phyloP scores from a whole-genome alignment of 1,140 invertebrate genomes.

The Phenacoccus solenopsis region DNA sequence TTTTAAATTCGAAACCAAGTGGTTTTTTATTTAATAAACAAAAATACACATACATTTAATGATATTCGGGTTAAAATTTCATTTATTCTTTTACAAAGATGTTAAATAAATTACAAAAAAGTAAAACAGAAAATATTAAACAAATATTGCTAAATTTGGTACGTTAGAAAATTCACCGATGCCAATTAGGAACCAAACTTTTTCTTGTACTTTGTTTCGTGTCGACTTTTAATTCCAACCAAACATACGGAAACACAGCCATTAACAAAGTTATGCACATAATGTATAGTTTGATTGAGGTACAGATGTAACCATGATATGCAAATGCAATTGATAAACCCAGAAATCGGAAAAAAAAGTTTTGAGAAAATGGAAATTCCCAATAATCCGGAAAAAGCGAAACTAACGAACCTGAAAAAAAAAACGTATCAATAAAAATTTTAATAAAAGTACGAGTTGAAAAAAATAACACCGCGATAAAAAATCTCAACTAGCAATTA shows the following conservation, averaged over 20 bases:
- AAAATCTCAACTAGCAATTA: too few relatives aligned
- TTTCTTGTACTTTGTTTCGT: not conserved
- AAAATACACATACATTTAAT: too few relatives aligned
- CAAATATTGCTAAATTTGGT: not conserved
- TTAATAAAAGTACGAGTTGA: too few relatives aligned
- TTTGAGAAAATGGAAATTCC: slow-evolving; percentile 37
- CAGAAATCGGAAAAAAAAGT: slow-evolving; percentile 34
- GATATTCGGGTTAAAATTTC: too few relatives aligned
- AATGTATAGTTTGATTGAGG: slow-evolving; percentile 36
- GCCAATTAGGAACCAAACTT: not conserved
- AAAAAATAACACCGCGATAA: too few relatives aligned
- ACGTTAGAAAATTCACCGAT: not conserved
- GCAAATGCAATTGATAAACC: slow-evolving; percentile 35
- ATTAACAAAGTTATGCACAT: slow-evolving; percentile 32
- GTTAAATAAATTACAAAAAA: not conserved
- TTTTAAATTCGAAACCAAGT: too few relatives aligned
- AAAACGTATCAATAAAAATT: too few relatives aligned
- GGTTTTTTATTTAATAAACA: too few relatives aligned
- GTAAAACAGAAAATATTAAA: not conserved
- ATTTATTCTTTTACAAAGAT: too few relatives aligned
- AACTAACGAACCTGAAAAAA: slow-evolving; percentile 35
- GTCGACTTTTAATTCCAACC: slow-evolving; percentile 28
- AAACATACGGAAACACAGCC: slow-evolving; percentile 33
- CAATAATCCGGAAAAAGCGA: slow-evolving; percentile 35
- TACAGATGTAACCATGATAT: slow-evolving; percentile 35